A percentile compares a stretch with the other conserved stretches of the same genome.
Conservation (phyloP, 2,888 invertebrate genomes). For the Prenolepis imparis region DNA sequence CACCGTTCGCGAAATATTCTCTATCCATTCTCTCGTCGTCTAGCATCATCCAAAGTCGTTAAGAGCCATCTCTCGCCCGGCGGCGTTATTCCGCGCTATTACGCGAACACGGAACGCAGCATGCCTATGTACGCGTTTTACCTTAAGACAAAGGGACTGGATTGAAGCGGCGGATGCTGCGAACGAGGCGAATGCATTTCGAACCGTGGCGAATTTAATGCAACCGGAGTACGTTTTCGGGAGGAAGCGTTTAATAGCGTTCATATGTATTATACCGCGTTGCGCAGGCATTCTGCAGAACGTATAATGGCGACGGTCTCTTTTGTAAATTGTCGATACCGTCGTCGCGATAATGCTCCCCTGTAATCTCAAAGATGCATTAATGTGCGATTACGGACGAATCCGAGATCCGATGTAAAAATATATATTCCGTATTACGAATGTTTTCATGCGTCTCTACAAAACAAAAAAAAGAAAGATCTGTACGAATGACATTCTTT, state of each 20-base stretch:
- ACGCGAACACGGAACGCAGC: constrained; percentile 28
- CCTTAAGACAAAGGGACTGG: constrained; percentile 20
- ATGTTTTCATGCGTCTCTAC: neutral
- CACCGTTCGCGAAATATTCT: constrained; percentile 9
- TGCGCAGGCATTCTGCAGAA: neutral
- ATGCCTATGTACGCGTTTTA: constrained; percentile 14
- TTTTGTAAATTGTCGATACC: constrained; percentile 34
- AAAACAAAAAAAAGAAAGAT: neutral
- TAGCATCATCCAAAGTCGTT: constrained; percentile 26
- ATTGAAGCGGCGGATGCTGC: constrained; percentile 40
- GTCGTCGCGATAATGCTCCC: neutral
- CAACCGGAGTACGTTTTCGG: constrained; percentile 26
- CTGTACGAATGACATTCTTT: neutral
- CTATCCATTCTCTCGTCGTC: constrained; percentile 9
- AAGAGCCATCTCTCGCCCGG: constrained; percentile 17
- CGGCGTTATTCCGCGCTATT: constrained; percentile 27
- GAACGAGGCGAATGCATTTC: constrained; percentile 7
- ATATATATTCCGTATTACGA: neutral
- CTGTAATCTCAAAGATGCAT: constrained; percentile 24
- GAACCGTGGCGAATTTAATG: constrained; percentile 23
- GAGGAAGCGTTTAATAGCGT: constrained; percentile 41
- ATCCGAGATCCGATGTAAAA: no score
- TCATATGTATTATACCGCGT: constrained; percentile 11
- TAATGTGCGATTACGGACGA: neutral
- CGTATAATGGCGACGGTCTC: constrained; percentile 33